Conservation (phyloP, 2,113 vertebrate genomes). For the Macquaria ambigua region DNA sequence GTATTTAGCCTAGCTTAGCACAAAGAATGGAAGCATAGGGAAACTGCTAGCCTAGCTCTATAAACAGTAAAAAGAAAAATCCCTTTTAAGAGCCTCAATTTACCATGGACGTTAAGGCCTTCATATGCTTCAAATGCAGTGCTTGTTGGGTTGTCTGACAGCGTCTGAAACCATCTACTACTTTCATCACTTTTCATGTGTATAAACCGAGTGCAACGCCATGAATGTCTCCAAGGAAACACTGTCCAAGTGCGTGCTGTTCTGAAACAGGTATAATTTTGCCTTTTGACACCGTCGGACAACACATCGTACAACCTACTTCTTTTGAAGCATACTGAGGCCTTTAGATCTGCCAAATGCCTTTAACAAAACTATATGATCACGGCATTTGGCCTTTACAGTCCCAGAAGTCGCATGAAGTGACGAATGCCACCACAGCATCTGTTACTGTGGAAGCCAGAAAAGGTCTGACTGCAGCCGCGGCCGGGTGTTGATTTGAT, state of each 20-base stretch:
- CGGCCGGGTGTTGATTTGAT: neutral
- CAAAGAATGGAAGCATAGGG: slow-evolving; percentile 21
- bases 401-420: neutral
- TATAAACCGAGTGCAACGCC: neutral
- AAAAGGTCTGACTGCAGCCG: slow-evolving; percentile 20
- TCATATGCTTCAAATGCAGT: slow-evolving; percentile 9
- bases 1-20: slow-evolving; percentile 30
- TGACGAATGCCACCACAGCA: slow-evolving; percentile 5
- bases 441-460: slow-evolving; percentile 13
- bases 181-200: no score
- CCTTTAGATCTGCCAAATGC: neutral
- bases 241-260: neutral
- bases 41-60: neutral
- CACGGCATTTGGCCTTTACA: neutral
- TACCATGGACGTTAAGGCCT: slow-evolving; percentile 13
- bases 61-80: neutral
- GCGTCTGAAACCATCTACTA: neutral
- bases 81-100: neutral
- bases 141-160: neutral
- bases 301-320: neutral
- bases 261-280: neutral
- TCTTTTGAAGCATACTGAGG: neutral
- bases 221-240: neutral
- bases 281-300: neutral
- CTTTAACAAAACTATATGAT: neutral